Evolutionary conservation across 2,113 vertebrate species (phyloP).

Genomic region (Tragelaphus scriptus): DNA sequence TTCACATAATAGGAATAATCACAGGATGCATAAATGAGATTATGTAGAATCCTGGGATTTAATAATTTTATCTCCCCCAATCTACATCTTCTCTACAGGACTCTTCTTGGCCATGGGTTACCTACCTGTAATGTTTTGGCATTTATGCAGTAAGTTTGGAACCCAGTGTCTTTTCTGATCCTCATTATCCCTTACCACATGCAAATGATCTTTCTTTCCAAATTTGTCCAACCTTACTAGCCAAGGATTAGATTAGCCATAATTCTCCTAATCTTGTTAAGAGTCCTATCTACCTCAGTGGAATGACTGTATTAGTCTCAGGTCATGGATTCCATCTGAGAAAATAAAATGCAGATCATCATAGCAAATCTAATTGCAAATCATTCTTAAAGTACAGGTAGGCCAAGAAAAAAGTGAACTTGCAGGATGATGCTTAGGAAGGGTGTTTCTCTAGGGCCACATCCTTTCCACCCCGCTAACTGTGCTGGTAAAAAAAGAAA

Average conservation of each 20-base stretch:
- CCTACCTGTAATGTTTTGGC: background rate
- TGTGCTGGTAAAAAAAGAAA: background rate
- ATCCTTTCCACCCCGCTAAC: background rate
- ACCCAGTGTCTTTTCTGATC: background rate
- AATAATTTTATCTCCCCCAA: background rate
- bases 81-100: background rate
- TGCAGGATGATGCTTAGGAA: background rate
- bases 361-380: background rate
- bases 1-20: background rate
- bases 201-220: background rate
- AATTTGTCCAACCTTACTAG: background rate
- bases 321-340: background rate
- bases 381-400: background rate
- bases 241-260: background rate
- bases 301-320: background rate
- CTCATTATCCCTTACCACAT: background rate
- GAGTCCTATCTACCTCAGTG: background rate
- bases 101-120: background rate
- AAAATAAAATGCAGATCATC: background rate
- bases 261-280: background rate
- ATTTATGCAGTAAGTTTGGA: background rate
- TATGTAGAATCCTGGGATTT: background rate
- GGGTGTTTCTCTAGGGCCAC: background rate
- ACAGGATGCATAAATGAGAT: background rate
- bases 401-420: background rate